Base-by-base conservation (phyloP, 37 sponge, comb jelly and placozoan genomes). In the Geodia barretti region DNA sequence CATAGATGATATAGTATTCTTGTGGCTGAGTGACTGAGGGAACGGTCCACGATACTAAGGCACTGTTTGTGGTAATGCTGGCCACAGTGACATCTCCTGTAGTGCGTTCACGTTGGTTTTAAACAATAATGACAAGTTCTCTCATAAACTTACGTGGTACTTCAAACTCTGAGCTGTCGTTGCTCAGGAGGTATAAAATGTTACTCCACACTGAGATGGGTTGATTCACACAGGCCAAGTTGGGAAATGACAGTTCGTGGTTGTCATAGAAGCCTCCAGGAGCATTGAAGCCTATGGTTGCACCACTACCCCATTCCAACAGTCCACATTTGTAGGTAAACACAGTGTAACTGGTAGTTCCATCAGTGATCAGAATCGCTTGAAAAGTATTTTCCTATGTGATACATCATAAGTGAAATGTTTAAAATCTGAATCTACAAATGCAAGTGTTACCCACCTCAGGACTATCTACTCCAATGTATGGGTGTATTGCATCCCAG, bases 401-500 rank as follows among this genome's bases (percentile, higher is more conserved):
- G 26, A 60, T 14, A 34, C 4, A 78, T 2, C 26, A 24, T 29
- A 14, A 7, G 4, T 47, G 54, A 47, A 47, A n/a, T n/a, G n/a
- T 47, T 17, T 14, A 47, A 17, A 47, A 47, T 47, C n/a, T n/a
- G n/a, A n/a, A n/a, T n/a, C n/a, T n/a, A n/a, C n/a, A n/a, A n/a
- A n/a, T n/a, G n/a, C n/a, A n/a, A n/a, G n/a, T n/a, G n/a, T n/a
- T n/a, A n/a, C n/a, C n/a, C 7, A 47, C 54, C 54, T 47, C 54
- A 47, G 7, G 54, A 47, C 14, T 47, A 47, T 7, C 7, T 7
- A 7, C 14, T 17, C 54, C 54, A 66, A 80, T 80, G 62, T 68
- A 75, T n/a, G 87, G 87, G 64, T 87, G 87, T 20, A 87, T 82
- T 74, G 32, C 47, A 31, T 74, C 62, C 81, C 81, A 87, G 3